Percentiles rank a stretch among this genome's conserved stretches.
Conservation (phyloP, 2,113 vertebrate genomes). For the Cavia porcellus region DNA sequence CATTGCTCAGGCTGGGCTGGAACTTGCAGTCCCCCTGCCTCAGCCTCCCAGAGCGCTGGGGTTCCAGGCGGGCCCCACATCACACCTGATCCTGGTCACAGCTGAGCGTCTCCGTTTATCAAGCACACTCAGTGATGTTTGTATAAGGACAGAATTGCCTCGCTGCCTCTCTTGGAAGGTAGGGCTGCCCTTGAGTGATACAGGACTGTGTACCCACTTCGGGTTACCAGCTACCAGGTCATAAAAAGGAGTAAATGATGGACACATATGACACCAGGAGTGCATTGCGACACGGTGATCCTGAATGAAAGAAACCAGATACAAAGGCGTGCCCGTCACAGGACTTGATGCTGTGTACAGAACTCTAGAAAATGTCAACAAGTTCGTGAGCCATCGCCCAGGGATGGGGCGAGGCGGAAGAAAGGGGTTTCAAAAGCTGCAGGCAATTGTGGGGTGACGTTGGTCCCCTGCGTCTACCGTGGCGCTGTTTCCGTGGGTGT, state of each 20-base stretch:
- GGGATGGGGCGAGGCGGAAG: neutral
- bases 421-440: neutral
- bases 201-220: fast-evolving
- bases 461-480: no score
- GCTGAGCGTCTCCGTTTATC: neutral
- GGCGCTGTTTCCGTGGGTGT: neutral
- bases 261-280: fast-evolving
- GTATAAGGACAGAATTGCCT: neutral
- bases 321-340: neutral
- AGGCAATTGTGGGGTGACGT: neutral
- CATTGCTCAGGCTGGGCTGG: neutral
- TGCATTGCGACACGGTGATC: neutral
- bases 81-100: neutral
- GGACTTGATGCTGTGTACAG: neutral
- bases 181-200: no score
- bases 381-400: neutral
- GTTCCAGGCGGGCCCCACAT: neutral
- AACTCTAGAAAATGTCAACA: neutral
- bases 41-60: neutral
- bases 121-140: neutral
- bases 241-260: neutral
- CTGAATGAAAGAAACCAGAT: neutral
- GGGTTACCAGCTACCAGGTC: fast-evolving
- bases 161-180: neutral
- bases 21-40: neutral